A percentile compares a stretch with the other conserved stretches of the same genome.
phyloP scores from a whole-genome alignment of 2,888 invertebrate genomes.

The Cactoblastis cactorum region DNA sequence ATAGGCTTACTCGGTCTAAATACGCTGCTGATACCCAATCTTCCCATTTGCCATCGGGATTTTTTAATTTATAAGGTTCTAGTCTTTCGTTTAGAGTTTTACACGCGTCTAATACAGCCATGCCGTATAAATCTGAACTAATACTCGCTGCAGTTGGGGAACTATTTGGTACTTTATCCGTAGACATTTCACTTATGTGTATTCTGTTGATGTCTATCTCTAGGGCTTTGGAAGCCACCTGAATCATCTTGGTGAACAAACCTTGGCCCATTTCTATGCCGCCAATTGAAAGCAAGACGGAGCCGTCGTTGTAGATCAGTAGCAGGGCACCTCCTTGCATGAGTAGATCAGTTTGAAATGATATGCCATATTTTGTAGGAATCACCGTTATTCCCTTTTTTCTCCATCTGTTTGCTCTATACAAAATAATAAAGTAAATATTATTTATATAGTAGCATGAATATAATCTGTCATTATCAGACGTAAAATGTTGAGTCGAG shows the following conservation, averaged over 20 bases:
- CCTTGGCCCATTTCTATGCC: constrained; percentile 97
- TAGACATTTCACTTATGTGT: constrained; percentile 86
- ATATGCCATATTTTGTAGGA: constrained; percentile 88
- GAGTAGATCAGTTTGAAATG: constrained; percentile 82
- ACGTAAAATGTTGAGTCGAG: too few relatives aligned
- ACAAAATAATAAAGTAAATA: constrained; percentile 25
- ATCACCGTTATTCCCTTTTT: constrained; percentile 87
- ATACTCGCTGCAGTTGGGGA: constrained; percentile 88
- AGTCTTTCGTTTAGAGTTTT: constrained; percentile 82
- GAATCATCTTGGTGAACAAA: constrained; percentile 92
- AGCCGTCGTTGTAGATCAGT: constrained; percentile 87
- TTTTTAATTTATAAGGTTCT: constrained; percentile 81
- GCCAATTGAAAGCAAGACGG: constrained; percentile 88
- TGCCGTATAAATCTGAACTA: constrained; percentile 89
- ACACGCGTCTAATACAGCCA: constrained; percentile 89
- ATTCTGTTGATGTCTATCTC: constrained; percentile 81
- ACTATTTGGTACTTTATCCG: constrained; percentile 91
- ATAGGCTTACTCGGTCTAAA: constrained; percentile 83
- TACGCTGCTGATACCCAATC: constrained; percentile 88
- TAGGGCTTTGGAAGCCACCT: constrained; percentile 85
- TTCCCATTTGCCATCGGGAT: constrained; percentile 86
- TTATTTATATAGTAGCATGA: neutral
- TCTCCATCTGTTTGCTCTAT: constrained; percentile 84
- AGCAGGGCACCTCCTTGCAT: constrained; percentile 90
- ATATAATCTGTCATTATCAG: too few relatives aligned